phyloP scores from a whole-genome alignment of 2,797 vertebrate species.

The Mormyrus proboscirostris region DNA sequence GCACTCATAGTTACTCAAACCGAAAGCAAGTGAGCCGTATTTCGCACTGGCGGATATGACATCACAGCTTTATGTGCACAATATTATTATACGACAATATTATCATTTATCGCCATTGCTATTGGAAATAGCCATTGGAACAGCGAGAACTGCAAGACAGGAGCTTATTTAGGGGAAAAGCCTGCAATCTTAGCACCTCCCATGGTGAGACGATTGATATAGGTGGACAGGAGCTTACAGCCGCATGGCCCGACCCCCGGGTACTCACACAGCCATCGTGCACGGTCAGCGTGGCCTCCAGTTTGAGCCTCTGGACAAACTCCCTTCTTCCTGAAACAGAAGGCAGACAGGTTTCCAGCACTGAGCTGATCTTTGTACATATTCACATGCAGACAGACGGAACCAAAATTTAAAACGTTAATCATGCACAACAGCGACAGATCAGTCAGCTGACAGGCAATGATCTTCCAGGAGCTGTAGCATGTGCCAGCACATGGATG shows the following conservation, averaged over 20 bases:
- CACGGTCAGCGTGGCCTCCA: constrained; percentile 89
- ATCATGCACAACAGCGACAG: background rate
- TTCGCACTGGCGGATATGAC: too few species aligned
- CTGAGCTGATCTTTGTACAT: background rate
- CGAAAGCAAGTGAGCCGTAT: too few species aligned
- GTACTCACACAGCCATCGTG: constrained; percentile 97
- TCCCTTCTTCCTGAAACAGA: constrained; percentile 85
- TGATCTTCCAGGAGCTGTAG: background rate
- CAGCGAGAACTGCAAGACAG: background rate
- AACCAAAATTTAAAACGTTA: background rate
- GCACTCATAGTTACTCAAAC: too few species aligned
- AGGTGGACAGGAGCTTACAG: background rate
- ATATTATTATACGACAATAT: too few species aligned
- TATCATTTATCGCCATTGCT: background rate
- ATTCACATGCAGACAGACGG: background rate
- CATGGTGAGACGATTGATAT: background rate
- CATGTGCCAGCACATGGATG: background rate
- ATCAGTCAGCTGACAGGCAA: background rate
- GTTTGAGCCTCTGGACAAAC: constrained; percentile 97
- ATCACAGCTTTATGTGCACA: too few species aligned
- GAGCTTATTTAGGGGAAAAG: background rate
- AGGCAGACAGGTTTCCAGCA: background rate
- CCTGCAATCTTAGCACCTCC: background rate
- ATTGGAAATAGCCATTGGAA: background rate
- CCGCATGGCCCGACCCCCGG: background rate